Conservation (phyloP, 2,113 vertebrate genomes). For the Microcebus lehilahytsara region DNA sequence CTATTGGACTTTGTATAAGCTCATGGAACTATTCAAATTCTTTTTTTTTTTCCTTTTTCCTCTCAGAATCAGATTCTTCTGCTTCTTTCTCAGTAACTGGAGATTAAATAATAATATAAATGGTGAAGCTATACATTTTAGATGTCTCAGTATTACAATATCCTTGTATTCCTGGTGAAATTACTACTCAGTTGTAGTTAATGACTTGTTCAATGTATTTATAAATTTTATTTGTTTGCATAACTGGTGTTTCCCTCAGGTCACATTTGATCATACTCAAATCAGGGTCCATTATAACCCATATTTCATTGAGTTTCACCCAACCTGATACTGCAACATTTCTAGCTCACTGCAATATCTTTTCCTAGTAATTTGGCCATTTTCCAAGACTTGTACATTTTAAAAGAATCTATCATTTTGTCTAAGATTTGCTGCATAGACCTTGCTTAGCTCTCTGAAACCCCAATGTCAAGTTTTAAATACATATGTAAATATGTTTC, state of each 20-base stretch:
- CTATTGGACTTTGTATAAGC: not conserved
- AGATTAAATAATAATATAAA: constrained; percentile 16
- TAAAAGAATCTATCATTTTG: not conserved
- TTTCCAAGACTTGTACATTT: not conserved
- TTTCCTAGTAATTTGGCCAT: not conserved
- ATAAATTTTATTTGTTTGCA: not conserved
- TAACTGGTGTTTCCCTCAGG: not conserved
- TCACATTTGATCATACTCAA: not conserved
- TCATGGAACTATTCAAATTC: not conserved
- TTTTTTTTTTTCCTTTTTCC: not conserved
- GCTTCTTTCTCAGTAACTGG: not conserved
- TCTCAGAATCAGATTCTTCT: not conserved
- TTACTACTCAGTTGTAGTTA: not conserved
- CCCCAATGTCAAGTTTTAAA: not conserved
- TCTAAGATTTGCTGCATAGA: not conserved
- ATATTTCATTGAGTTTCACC: not conserved
- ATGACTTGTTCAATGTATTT: not conserved
- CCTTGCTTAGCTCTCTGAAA: not conserved
- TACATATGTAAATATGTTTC: not conserved
- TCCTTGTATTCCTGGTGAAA: not conserved
- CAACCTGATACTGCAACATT: not conserved
- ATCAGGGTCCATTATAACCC: not conserved
- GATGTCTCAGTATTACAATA: not conserved
- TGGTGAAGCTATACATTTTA: not conserved
- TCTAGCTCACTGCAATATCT: not conserved